A percentile compares a stretch with the other conserved stretches of the same genome.
Conservation (phyloP, 1,140 invertebrate species). For the Octopus bimaculoides region DNA sequence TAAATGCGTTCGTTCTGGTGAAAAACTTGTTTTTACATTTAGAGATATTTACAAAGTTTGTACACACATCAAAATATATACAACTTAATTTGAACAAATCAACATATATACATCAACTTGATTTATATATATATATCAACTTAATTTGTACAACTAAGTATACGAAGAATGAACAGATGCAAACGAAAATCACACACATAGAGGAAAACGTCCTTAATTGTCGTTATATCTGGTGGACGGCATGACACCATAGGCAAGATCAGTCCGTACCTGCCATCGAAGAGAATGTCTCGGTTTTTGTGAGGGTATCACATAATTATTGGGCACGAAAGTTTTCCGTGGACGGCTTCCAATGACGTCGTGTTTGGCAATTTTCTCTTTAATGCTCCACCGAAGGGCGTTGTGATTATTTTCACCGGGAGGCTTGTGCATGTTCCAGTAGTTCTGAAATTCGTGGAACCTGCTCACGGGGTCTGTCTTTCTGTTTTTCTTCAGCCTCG, state of each 20-base stretch:
- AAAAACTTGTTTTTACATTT: no score
- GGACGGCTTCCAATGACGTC: slow-evolving; percentile 48
- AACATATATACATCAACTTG: not conserved
- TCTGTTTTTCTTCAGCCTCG: slow-evolving; percentile 40
- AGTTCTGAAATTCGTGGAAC: slow-evolving; percentile 46
- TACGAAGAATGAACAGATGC: not conserved
- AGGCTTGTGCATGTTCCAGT: slow-evolving; percentile 40
- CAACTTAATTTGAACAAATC: not conserved
- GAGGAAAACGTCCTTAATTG: not conserved
- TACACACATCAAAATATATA: not conserved
- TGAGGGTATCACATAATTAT: slow-evolving; percentile 50
- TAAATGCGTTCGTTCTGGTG: no score
- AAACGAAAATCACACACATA: no score
- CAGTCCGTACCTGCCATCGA: slow-evolving; percentile 52
- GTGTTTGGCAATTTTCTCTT: slow-evolving; percentile 52
- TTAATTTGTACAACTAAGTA: not conserved
- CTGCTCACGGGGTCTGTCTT: slow-evolving; percentile 49
- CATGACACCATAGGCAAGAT: slow-evolving; percentile 46
- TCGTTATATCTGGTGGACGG: slow-evolving; percentile 19
- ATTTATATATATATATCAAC: not conserved
- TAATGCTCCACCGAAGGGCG: slow-evolving; percentile 50
- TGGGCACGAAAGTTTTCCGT: slow-evolving; percentile 45
- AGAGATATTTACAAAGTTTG: not conserved
- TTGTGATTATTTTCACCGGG: slow-evolving; percentile 54
- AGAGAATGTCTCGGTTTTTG: slow-evolving; percentile 50